A percentile compares a stretch with the other conserved stretches of the same genome.
Evolutionary conservation across 2,888 invertebrate species (phyloP).

Genomic region (Dynastes maya): DNA sequence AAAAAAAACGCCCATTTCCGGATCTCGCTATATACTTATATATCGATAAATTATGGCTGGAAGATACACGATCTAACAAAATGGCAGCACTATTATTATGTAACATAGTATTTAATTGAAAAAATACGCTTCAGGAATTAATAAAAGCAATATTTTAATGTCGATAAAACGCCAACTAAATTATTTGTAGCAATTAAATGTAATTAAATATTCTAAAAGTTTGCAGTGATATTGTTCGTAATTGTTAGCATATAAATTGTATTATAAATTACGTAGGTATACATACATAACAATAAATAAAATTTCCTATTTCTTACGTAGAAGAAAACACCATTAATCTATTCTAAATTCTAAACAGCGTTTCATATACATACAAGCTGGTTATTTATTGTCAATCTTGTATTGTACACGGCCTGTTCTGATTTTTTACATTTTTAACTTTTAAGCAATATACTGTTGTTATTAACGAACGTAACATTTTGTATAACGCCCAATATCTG

Average conservation of each 20-base stretch:
- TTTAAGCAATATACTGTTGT: slow-evolving; percentile 3
- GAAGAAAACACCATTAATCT: not conserved
- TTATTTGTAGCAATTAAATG: not conserved
- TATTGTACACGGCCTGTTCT: slow-evolving; percentile 6
- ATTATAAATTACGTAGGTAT: no score
- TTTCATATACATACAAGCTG: slow-evolving; percentile 1
- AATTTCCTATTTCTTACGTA: slow-evolving; percentile 6
- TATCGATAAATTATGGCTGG: no score
- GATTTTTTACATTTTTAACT: slow-evolving; percentile 4
- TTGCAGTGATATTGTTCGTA: not conserved
- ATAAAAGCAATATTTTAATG: slow-evolving; percentile 20
- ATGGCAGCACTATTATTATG: slow-evolving; percentile 5
- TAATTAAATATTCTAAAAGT: not conserved
- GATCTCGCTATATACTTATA: no score
- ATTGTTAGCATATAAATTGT: no score
- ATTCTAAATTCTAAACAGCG: not conserved
- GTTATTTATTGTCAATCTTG: slow-evolving; percentile 33
- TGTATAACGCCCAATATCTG: not conserved
- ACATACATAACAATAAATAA: not conserved
- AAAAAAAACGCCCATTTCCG: no score
- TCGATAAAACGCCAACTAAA: not conserved
- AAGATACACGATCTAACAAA: no score
- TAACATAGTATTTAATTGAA: not conserved
- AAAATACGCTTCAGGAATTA: slow-evolving; percentile 16
- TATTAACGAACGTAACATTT: not conserved